These are phyloP conservation scores for Malurus elegans DNA, from an alignment of 2,113 vertebrate genomes.

Conservation along the genomic window DNA sequence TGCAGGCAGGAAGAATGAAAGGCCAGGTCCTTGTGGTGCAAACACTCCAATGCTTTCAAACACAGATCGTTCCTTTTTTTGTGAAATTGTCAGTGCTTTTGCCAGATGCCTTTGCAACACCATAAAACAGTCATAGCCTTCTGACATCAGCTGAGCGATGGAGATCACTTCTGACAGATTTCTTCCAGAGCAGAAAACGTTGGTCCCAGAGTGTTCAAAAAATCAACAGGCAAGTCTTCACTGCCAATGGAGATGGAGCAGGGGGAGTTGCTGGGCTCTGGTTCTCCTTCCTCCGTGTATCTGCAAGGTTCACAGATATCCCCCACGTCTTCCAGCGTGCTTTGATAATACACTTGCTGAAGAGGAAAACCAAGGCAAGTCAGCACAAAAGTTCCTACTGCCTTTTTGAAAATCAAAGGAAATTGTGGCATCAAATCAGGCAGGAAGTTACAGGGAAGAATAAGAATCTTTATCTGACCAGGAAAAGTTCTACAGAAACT, in stretches of 20 bases:
- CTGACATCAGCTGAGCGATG: neutral
- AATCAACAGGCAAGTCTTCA: constrained; percentile 11
- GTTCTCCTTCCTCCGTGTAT: constrained; percentile 71
- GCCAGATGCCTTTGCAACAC: neutral
- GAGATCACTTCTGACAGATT: constrained; percentile 15
- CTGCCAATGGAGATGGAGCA: constrained; percentile 45
- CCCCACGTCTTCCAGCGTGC: neutral
- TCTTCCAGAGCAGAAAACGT: constrained; percentile 60
- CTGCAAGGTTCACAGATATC: neutral
- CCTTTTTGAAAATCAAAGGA: neutral
- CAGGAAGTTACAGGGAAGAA: neutral
- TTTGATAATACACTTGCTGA: constrained; percentile 56
- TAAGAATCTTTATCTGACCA: neutral
- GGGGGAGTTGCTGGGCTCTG: constrained; percentile 20
- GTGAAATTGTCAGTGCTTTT: neutral
- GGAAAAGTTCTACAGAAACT: neutral
- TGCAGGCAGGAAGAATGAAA: neutral
- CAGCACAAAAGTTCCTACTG: neutral
- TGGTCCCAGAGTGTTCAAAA: constrained; percentile 70
- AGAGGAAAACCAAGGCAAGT: neutral
- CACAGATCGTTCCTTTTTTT: neutral
- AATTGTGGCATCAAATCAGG: neutral
- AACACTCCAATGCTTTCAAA: neutral
- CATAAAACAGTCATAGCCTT: neutral
- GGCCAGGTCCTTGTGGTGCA: neutral